Evolutionary conservation across 2,113 vertebrate species (phyloP).

Genomic region (Pyxicephalus adspersus): DNA sequence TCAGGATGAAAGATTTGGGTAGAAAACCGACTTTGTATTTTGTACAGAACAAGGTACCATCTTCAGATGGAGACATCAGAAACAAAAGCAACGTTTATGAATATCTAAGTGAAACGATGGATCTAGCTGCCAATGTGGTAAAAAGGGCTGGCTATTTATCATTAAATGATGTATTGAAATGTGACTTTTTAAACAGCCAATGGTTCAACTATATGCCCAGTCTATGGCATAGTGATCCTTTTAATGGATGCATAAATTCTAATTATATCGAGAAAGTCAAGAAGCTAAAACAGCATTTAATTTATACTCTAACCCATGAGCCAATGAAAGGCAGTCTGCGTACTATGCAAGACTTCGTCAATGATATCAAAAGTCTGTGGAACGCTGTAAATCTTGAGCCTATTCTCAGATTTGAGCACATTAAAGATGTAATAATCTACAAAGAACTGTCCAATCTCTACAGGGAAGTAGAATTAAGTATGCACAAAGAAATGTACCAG

Average conservation of each 20-base stretch:
- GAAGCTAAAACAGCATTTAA: conserved; percentile 64
- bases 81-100: conserved; percentile 69
- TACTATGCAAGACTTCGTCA: conserved; percentile 63
- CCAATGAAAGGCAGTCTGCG: conserved; percentile 32
- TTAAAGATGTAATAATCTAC: conserved; percentile 52
- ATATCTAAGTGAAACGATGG: conserved; percentile 70
- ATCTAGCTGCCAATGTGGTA: conserved; percentile 71
- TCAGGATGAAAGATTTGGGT: conserved; percentile 70
- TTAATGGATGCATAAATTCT: conserved; percentile 64
- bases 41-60: conserved; percentile 73
- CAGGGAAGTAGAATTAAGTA: conserved; percentile 62
- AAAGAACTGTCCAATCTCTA: conserved; percentile 50
- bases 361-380: conserved; percentile 64
- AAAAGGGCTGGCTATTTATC: conserved; percentile 62
- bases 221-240: conserved; percentile 65
- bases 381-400: conserved; percentile 40
- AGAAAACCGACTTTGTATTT: conserved; percentile 76
- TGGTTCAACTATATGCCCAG: conserved; percentile 65
- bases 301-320: conserved; percentile 65
- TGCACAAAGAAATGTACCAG: conserved; percentile 64
- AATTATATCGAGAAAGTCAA: conserved; percentile 65
- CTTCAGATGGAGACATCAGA: conserved; percentile 68
- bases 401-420: conserved; percentile 55
- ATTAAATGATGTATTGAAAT: conserved; percentile 59
- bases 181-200: conserved; percentile 55